Conservation (phyloP, 2,888 invertebrate species). For the Biston stratarius region DNA sequence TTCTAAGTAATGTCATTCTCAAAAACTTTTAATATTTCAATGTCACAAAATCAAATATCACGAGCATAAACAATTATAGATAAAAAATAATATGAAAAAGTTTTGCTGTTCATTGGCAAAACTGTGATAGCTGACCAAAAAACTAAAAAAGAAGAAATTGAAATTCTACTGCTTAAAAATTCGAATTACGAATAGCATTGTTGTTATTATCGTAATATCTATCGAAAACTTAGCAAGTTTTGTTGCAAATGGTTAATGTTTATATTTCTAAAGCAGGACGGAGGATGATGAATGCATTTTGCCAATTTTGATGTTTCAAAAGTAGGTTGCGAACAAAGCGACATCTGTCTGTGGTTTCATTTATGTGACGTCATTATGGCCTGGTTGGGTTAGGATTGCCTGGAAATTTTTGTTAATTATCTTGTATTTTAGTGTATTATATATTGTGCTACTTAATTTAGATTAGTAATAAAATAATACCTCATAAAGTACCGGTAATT, state of each 20-base stretch:
- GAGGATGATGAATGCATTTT: conserved; percentile 23
- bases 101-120: neutral
- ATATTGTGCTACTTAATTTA: conserved; percentile 86
- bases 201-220: no score
- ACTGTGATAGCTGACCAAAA: neutral
- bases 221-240: no score
- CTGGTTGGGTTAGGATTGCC: conserved; percentile 91
- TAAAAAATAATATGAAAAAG: neutral
- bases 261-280: neutral
- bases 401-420: conserved; percentile 89
- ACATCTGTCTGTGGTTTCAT: conserved; percentile 46
- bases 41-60: neutral
- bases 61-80: neutral
- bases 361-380: conserved; percentile 88
- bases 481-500: conserved; percentile 79
- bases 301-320: conserved; percentile 26
- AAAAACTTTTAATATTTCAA: neutral
- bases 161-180: no score
- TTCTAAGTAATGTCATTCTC: neutral
- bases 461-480: conserved; percentile 84
- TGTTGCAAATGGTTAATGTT: no score
- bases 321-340: conserved; percentile 38
- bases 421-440: conserved; percentile 88
- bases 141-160: neutral
- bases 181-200: no score